Conservation (phyloP, 1,140 invertebrate genomes). For the Drosophila azteca region DNA sequence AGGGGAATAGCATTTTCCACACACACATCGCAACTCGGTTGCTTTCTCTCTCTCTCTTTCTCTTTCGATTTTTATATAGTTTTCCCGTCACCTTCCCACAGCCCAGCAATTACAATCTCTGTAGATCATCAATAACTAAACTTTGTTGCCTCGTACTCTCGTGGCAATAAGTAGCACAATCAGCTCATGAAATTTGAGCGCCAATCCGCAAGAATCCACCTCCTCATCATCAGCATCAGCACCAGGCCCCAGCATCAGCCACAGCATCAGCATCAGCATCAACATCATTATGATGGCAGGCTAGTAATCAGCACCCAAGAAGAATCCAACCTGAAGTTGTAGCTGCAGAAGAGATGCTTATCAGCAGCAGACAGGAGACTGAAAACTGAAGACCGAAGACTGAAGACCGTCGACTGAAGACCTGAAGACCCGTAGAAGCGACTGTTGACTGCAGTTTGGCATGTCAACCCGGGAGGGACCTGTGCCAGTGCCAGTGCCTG, state of each 20-base stretch:
- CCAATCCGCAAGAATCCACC: conserved; percentile 62
- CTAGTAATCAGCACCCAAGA: conserved; percentile 48
- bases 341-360: conserved; percentile 68
- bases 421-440: conserved; percentile 25
- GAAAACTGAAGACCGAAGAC: conserved; percentile 16
- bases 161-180: conserved; percentile 61
- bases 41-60: conserved; percentile 32
- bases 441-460: conserved; percentile 51
- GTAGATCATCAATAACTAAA: conserved; percentile 47
- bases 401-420: conserved; percentile 19
- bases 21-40: not conserved
- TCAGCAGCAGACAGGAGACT: conserved; percentile 62
- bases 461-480: conserved; percentile 36
- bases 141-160: conserved; percentile 36
- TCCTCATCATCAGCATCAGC: conserved; percentile 39
- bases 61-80: conserved; percentile 15
- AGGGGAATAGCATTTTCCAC: too few species aligned
- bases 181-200: conserved; percentile 73
- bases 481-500: conserved; percentile 32
- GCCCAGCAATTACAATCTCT: conserved; percentile 42
- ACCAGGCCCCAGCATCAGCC: conserved; percentile 11
- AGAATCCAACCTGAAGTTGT: conserved; percentile 17
- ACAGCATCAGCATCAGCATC: conserved; percentile 11
- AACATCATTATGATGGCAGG: conserved; percentile 34
- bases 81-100: conserved; percentile 28